phyloP scores from a whole-genome alignment of 2,113 vertebrate species.

The Pungitius pungitius region DNA sequence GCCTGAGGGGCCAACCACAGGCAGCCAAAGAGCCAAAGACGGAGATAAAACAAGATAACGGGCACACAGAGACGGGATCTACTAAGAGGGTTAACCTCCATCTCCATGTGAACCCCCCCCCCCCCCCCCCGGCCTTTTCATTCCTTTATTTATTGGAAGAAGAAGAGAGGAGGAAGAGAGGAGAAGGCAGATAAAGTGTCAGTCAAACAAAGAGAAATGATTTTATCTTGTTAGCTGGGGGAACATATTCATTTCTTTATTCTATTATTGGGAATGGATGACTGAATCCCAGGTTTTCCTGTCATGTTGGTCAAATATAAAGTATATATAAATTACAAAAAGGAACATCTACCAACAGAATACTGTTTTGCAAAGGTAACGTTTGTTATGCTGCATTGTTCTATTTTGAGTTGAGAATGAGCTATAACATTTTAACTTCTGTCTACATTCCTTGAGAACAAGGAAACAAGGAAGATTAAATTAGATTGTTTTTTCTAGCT shows the following conservation, averaged over 20 bases:
- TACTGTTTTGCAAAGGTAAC: not conserved
- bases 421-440: not conserved
- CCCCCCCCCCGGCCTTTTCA: not conserved
- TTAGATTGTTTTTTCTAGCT: not conserved
- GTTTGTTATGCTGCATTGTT: not conserved
- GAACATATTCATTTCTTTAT: slow-evolving; percentile 35
- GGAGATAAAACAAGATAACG: slow-evolving; percentile 1
- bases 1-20: slow-evolving; percentile 7
- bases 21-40: slow-evolving; percentile 11
- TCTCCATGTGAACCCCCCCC: too few species aligned
- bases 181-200: not conserved
- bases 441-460: slow-evolving; percentile 7
- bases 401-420: not conserved
- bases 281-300: not conserved
- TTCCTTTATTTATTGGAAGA: not conserved
- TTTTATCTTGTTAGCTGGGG: slow-evolving; percentile 13
- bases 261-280: not conserved
- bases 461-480: not conserved
- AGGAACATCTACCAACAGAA: not conserved
- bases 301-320: not conserved
- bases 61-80: not conserved
- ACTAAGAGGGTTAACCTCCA: not conserved
- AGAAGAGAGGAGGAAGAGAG: too few species aligned
- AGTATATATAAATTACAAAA: not conserved
- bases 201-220: not conserved